A percentile compares a stretch with the other conserved stretches of the same genome.
These are phyloP conservation scores for Catocala nupta DNA, from an alignment of 2,888 invertebrate genomes.

Conservation along the genomic window DNA sequence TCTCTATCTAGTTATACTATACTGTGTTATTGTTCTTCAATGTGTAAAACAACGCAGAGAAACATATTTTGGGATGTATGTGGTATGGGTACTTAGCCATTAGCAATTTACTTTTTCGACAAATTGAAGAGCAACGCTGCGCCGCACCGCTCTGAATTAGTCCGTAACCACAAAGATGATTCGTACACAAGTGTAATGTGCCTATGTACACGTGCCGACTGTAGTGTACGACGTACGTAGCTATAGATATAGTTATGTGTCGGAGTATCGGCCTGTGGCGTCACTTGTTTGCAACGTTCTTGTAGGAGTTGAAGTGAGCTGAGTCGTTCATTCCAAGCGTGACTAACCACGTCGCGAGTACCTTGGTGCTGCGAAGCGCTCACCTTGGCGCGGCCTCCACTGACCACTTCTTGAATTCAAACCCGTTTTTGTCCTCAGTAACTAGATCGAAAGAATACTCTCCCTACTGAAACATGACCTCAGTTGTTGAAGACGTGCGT, in stretches of 20 bases:
- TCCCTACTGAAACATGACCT: constrained; percentile 31
- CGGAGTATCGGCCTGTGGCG: constrained; percentile 55
- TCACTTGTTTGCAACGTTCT: constrained; percentile 69
- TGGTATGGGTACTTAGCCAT: not conserved
- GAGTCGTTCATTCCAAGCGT: constrained; percentile 78
- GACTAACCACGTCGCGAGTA: constrained; percentile 74
- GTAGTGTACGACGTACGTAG: constrained; percentile 17
- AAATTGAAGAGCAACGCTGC: constrained; percentile 18
- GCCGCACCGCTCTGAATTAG: constrained; percentile 35
- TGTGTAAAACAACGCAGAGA: not conserved
- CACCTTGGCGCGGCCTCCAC: constrained; percentile 80
- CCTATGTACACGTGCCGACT: constrained; percentile 7
- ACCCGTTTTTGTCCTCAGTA: constrained; percentile 73
- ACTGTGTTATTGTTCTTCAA: too few species aligned
- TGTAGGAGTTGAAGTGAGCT: constrained; percentile 61
- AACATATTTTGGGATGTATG: not conserved
- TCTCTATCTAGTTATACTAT: too few species aligned
- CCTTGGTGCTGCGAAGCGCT: constrained; percentile 71
- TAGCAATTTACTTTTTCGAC: constrained; percentile 8
- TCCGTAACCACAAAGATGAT: constrained; percentile 39
- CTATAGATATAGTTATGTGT: constrained; percentile 19
- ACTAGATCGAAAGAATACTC: constrained; percentile 62
- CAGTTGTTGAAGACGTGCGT: constrained; percentile 22
- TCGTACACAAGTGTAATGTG: constrained; percentile 5
- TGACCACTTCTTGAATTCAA: constrained; percentile 79